Evolutionary conservation across 1,140 invertebrate species (phyloP).

Genomic region (Sarcophaga peregrina): DNA sequence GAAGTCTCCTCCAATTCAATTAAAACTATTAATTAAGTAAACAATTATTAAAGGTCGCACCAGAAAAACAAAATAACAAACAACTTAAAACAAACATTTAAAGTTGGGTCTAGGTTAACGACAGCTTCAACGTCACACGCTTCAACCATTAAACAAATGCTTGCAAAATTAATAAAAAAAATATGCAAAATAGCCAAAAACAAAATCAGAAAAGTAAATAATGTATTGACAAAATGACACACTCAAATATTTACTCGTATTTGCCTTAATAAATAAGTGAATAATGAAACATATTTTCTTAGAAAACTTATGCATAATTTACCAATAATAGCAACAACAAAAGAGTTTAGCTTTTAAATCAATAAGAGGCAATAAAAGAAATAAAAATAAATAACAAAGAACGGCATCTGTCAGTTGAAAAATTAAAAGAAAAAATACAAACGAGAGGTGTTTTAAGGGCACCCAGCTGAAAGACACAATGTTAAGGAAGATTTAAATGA

Average conservation of each 20-base stretch:
- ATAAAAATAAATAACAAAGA: background rate
- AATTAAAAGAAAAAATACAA: background rate
- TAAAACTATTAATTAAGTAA: background rate
- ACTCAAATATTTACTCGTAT: too few relatives aligned
- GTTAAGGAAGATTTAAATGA: too few relatives aligned
- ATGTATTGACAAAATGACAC: too few relatives aligned
- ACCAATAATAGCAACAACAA: background rate
- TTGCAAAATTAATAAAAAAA: background rate
- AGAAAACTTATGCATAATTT: background rate
- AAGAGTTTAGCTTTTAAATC: background rate
- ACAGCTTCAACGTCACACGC: background rate
- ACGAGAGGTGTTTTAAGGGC: too few relatives aligned
- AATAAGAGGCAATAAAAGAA: background rate
- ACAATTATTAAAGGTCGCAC: conserved; percentile 5
- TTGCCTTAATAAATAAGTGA: too few relatives aligned
- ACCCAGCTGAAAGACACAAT: too few relatives aligned
- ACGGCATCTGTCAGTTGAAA: background rate
- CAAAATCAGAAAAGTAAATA: background rate
- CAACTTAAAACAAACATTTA: background rate
- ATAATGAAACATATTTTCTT: background rate
- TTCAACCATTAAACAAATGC: background rate
- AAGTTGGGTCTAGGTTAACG: conserved; percentile 36
- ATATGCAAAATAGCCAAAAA: background rate
- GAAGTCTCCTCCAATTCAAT: background rate
- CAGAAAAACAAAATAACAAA: background rate